These are phyloP conservation scores for Dryadula phaetusa DNA, from an alignment of 2,888 invertebrate genomes.

Conservation along the genomic window DNA sequence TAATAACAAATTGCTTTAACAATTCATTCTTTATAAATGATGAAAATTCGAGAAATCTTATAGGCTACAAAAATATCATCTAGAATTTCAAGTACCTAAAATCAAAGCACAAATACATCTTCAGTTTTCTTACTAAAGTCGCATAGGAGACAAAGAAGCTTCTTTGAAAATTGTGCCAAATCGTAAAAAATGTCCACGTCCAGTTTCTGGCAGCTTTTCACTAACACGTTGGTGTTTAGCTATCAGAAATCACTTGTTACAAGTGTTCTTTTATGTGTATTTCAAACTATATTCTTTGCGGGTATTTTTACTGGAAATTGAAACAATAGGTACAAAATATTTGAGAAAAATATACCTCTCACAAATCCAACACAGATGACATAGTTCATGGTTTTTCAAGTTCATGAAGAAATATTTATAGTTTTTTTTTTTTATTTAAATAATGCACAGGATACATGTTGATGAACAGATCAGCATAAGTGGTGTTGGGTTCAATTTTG, in stretches of 20 bases:
- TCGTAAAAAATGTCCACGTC: slow-evolving; percentile 25
- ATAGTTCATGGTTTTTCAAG: no score
- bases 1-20: no score
- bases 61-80: background rate
- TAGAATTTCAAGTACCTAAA: background rate
- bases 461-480: no score
- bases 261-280: slow-evolving; percentile 21
- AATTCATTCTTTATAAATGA: no score
- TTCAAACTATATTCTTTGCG: slow-evolving; percentile 14
- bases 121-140: slow-evolving; percentile 1
- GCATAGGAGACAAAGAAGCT: slow-evolving; percentile 8
- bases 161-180: slow-evolving; percentile 23
- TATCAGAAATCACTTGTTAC: slow-evolving; percentile 29
- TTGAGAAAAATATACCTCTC: background rate
- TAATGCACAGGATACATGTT: no score
- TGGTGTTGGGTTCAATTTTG: no score
- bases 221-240: slow-evolving; percentile 24
- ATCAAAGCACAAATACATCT: background rate
- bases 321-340: background rate
- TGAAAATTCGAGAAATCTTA: background rate
- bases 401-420: no score
- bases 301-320: background rate
- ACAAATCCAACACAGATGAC: no score
- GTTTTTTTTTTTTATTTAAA: no score
- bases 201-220: slow-evolving; percentile 22